Percentiles rank a stretch among this genome's conserved stretches.
phyloP scores from a whole-genome alignment of 2,797 vertebrate species.

The Ptychadena robeensis region DNA sequence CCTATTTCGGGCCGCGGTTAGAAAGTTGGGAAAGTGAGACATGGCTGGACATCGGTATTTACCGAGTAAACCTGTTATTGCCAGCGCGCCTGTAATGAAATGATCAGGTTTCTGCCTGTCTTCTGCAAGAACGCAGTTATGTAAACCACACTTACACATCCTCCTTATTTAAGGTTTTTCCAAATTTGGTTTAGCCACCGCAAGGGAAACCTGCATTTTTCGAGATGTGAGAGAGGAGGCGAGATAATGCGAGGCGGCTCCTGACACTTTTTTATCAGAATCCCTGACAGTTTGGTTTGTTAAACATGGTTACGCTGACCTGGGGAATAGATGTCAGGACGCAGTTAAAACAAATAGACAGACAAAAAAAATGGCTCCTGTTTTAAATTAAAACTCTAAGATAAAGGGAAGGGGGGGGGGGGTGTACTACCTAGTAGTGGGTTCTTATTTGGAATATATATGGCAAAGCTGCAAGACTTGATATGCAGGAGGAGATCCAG shows the following conservation, averaged over 20 bases:
- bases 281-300: constrained; percentile 78
- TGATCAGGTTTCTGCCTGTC: constrained; percentile 44
- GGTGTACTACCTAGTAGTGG: constrained; percentile 76
- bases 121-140: constrained; percentile 9
- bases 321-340: constrained; percentile 68
- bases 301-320: background rate
- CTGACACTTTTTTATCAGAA: constrained; percentile 78
- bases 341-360: constrained; percentile 79
- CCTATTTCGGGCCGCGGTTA: constrained; percentile 51
- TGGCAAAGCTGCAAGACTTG: background rate
- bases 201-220: constrained; percentile 62
- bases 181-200: constrained; percentile 37
- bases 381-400: background rate
- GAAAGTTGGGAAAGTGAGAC: constrained; percentile 26
- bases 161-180: constrained; percentile 42
- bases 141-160: constrained; percentile 52
- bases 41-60: constrained; percentile 45
- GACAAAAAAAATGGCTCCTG: background rate
- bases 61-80: constrained; percentile 55
- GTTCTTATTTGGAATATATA: constrained; percentile 76
- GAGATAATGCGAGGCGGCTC: constrained; percentile 77
- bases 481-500: background rate
- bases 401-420: background rate
- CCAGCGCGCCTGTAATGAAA: constrained; percentile 39
- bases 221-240: constrained; percentile 69